Percentiles rank a stretch among this genome's conserved stretches.
Conservation (phyloP, 2,888 invertebrate species). For the Dolichopus griseipennis region DNA sequence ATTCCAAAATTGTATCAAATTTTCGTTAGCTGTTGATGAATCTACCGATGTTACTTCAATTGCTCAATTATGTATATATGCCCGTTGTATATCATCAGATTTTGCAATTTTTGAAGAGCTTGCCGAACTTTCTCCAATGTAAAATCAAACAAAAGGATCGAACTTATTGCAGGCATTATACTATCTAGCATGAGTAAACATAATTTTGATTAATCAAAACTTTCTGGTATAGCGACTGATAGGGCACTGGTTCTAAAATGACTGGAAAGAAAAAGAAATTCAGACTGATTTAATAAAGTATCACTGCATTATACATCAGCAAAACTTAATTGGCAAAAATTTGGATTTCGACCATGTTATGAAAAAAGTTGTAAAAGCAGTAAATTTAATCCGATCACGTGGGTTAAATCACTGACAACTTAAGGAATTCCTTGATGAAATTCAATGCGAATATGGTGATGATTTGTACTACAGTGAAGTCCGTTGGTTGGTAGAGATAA, state of each 20-base stretch:
- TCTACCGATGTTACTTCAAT: too few species aligned
- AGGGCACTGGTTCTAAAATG: neutral
- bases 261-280: too few species aligned
- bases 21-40: too few species aligned
- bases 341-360: neutral
- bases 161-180: too few species aligned
- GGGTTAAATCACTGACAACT: neutral
- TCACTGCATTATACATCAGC: constrained; percentile 2
- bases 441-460: neutral
- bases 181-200: neutral
- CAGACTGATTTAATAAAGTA: neutral
- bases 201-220: constrained; percentile 2
- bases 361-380: neutral
- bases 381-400: neutral
- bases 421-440: neutral
- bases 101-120: too few species aligned
- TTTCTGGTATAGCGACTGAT: constrained; percentile 1
- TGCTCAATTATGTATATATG: too few species aligned
- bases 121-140: too few species aligned
- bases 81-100: too few species aligned
- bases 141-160: too few species aligned
- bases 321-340: neutral
- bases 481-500: constrained; percentile 6
- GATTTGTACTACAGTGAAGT: neutral
- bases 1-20: too few species aligned